Base-by-base conservation (phyloP, 1,140 invertebrate genomes). In the Sesamia nonagrioides region DNA sequence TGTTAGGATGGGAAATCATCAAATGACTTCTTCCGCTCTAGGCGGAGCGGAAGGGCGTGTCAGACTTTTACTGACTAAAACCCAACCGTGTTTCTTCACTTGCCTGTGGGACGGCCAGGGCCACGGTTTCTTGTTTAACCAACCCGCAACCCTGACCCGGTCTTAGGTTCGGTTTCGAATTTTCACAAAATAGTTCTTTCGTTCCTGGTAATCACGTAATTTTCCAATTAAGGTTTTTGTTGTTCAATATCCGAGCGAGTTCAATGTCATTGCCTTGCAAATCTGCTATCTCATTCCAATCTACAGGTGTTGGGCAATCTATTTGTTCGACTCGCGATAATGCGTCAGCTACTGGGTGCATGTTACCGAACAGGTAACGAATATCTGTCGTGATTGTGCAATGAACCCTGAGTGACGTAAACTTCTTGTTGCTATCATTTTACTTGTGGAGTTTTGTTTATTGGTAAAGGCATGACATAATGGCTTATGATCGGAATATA, bases 401-500 rank as follows among this genome's bases (percentile, higher is more conserved):
- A 63, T 63, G 35, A 17, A 35, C 9, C 42, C 61, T 17, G 17
- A 15, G n/a, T 63, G 35, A 15, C 61, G 27, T 35, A 63, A 13
- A 17, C 61, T 6, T 15, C 61, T 63, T 37, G 61, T 35, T 0
- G 61, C 27, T 63, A 17, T 17, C 61, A 15, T 37, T 40, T 40
- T 63, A 40, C n/a, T 40, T 21, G 11, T 42, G 7, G 21, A 18
- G 21, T 13, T 21, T 33, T 27, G 68, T 71, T 48, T 33, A 0
- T 2, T 60, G 4, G 21, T 60, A 13, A 73, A 56, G 6, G 69
- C 69, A n/a, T 37, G n/a, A 6, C 11, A 27, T 54, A 72, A 35
- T 58, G 71, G 71, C 54, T 74, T 74, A 35, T 42, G 35, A 40
- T 63, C 60, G 15, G 60, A 40, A 18, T 58, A 74, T 15, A 60